Percentiles rank a stretch among this genome's conserved stretches.
These are phyloP conservation scores for Hyperoplus lanceolatus DNA, from an alignment of 2,797 vertebrate genomes.

Conservation along the genomic window DNA sequence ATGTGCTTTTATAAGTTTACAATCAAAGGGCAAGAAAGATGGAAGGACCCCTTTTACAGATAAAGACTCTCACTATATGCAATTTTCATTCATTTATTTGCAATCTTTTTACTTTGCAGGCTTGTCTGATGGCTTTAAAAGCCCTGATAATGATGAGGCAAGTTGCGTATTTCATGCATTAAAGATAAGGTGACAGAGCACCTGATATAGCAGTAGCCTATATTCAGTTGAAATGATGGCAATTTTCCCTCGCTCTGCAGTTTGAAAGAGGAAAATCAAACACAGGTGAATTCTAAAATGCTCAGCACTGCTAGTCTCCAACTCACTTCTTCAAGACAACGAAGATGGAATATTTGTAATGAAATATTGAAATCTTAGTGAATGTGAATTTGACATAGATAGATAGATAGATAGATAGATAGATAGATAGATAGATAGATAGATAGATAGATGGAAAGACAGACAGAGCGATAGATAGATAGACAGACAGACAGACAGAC, in stretches of 20 bases:
- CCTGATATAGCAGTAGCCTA: too few species aligned
- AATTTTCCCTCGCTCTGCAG: not conserved
- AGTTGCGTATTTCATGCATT: not conserved
- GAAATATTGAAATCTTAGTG: not conserved
- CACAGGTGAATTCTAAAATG: not conserved
- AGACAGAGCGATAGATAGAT: too few species aligned
- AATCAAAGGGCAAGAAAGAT: too few species aligned
- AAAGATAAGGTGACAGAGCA: not conserved
- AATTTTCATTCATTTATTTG: too few species aligned
- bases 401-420: too few species aligned
- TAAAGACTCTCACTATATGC: too few species aligned
- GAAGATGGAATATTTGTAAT: not conserved
- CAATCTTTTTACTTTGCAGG: not conserved
- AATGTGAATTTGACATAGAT: too few species aligned
- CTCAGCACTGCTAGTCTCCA: not conserved
- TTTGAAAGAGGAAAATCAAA: not conserved
- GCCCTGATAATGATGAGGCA: not conserved
- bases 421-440: too few species aligned
- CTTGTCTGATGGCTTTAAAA: not conserved
- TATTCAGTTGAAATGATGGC: constrained; percentile 1
- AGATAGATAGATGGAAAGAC: too few species aligned
- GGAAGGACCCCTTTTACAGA: too few species aligned
- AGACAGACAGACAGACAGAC: too few species aligned
- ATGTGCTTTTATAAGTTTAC: too few species aligned
- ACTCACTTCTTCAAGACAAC: not conserved